Base-by-base conservation (phyloP, 2,113 vertebrate genomes). In the Tamias sibiricus region DNA sequence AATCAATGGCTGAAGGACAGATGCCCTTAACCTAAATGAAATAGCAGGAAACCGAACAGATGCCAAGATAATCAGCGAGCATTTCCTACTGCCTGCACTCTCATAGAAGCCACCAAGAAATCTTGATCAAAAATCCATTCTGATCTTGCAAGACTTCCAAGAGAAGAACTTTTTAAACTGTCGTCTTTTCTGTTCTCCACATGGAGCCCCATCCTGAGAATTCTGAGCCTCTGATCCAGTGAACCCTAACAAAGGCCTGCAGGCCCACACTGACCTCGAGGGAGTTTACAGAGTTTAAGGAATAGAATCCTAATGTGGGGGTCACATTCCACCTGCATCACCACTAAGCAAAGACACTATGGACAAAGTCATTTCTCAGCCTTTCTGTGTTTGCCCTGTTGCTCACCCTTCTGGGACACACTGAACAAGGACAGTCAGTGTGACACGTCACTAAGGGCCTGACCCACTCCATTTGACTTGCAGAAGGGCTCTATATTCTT, bases 391-490 rank as follows among this genome's bases (percentile, higher is more conserved):
- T 9, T 82, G 32, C 35, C 17, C 71, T 9, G 14, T 22, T 77
- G 59, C 82, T 81, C 88, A 66, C 1, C 40, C 52, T 72, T 54
- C 40, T 0, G 2, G 40, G 74, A 47, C 44, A 24, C 59, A 1
- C 6, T 6, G 11, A 52, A 28, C n/a, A 42, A 92, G 74, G 19
- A 40, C 52, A 57, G 19, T 37, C 1, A 35, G 28, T 24, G 9
- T 0, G 32, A 19, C 1, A 3, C 3, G 1, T 42, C 32, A 49
- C 4, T 35, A 14, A 17, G 11, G 30, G 12, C 40, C 8, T 54
- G 84, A 75, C 71, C n/a, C n/a, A n/a, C n/a, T n/a, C n/a, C n/a
- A 42, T 9, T 24, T 40, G 64, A 90, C 57, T 35, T 30, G 28
- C 19, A 42, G 30, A 69, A 40, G 44, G 1, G 30, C 44, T n/a